Evolutionary conservation across 2,113 vertebrate genomes (phyloP).

Genomic region (Gadus chalcogrammus): DNA sequence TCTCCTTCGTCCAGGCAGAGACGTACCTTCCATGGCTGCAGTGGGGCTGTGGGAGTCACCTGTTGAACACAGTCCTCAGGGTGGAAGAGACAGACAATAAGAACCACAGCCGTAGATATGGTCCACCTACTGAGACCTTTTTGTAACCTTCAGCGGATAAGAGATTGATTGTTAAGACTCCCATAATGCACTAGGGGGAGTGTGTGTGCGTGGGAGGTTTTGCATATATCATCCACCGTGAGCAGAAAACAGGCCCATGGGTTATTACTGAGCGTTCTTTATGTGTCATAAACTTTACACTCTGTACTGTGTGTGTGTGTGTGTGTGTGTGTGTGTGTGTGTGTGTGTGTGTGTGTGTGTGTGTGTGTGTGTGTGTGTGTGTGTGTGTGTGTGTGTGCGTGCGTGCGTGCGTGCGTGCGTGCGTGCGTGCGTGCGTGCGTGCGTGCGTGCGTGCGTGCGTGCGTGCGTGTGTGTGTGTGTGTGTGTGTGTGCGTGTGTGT

Average conservation of each 20-base stretch:
- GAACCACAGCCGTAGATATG: slow-evolving; percentile 5
- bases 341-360: not conserved
- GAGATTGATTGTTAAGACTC: not conserved
- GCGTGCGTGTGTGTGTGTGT: slow-evolving; percentile 7
- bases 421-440: not conserved
- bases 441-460: too few relatives aligned
- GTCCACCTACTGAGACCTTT: not conserved
- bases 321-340: not conserved
- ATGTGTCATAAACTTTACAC: too few relatives aligned
- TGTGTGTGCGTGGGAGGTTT: not conserved
- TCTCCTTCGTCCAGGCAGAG: not conserved
- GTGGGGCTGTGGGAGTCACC: not conserved
- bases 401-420: not conserved
- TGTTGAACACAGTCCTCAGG: slow-evolving; percentile 19
- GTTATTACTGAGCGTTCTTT: too few relatives aligned
- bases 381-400: slow-evolving; percentile 7
- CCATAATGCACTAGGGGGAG: slow-evolving; percentile 25
- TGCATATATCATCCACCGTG: not conserved
- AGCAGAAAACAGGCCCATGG: not conserved
- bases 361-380: not conserved
- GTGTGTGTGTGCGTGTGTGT: not conserved
- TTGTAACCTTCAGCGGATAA: slow-evolving; percentile 31
- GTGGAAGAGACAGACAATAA: slow-evolving; percentile 22
- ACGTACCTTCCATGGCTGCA: slow-evolving; percentile 65
- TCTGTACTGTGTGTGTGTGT: not conserved